Conservation (phyloP, 2,888 invertebrate genomes). For the Melinopterus prodromus region DNA sequence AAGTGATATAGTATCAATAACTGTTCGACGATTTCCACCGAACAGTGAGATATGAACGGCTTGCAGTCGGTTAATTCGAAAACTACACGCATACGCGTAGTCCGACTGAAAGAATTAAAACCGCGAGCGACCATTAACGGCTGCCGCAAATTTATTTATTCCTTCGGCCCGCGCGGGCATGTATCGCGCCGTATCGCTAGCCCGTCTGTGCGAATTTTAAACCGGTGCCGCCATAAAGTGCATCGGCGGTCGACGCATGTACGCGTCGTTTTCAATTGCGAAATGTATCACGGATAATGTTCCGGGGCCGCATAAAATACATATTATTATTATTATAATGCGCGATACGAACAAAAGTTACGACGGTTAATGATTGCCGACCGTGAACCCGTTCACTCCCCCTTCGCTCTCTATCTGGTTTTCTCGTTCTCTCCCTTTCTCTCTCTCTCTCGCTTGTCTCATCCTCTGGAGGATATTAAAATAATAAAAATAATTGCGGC, state of each 20-base stretch:
- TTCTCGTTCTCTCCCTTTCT: background rate
- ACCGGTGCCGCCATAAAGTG: constrained; percentile 18
- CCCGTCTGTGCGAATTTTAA: background rate
- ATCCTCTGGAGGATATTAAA: constrained; percentile 33
- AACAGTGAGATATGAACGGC: constrained; percentile 4
- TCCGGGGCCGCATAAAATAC: constrained; percentile 46
- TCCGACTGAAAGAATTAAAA: constrained; percentile 22
- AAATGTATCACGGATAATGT: constrained; percentile 44
- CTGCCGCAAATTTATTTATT: constrained; percentile 19
- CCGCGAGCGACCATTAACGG: constrained; percentile 19
- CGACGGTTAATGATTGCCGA: constrained; percentile 62
- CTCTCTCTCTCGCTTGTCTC: background rate
- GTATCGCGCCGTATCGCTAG: background rate
- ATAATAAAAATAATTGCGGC: constrained; percentile 41
- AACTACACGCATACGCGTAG: constrained; percentile 19
- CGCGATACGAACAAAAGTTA: constrained; percentile 60
- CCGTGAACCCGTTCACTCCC: constrained; percentile 61
- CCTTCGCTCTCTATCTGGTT: constrained; percentile 38
- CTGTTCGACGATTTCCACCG: background rate
- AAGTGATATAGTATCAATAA: background rate
- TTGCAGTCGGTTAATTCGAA: background rate
- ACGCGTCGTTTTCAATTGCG: constrained; percentile 22
- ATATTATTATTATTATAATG: constrained; percentile 59
- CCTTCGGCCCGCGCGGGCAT: constrained; percentile 6
- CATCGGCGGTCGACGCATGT: constrained; percentile 11